phyloP scores from a whole-genome alignment of 2,113 vertebrate genomes.

The Dinomys branickii region DNA sequence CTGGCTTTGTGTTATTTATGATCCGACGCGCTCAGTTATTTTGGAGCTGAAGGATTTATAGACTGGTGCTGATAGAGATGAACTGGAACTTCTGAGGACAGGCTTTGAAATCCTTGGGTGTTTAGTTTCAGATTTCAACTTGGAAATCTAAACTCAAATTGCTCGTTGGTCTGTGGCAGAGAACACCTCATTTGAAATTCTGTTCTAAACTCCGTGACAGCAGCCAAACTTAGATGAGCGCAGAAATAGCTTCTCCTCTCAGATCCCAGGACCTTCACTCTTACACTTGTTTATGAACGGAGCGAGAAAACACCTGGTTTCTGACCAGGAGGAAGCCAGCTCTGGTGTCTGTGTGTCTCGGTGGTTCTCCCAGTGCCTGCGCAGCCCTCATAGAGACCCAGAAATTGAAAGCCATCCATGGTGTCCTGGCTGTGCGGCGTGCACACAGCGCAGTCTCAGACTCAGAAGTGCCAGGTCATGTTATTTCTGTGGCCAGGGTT shows the following conservation, averaged over 20 bases:
- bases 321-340: background rate
- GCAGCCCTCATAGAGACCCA: background rate
- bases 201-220: slow-evolving; percentile 31
- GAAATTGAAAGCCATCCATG: background rate
- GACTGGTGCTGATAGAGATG: background rate
- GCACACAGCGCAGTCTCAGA: slow-evolving; percentile 82
- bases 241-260: slow-evolving; percentile 48
- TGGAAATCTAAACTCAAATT: slow-evolving; percentile 56
- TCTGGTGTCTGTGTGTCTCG: background rate
- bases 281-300: background rate
- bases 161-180: background rate
- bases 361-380: background rate
- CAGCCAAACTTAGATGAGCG: slow-evolving; percentile 47
- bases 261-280: background rate
- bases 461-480: slow-evolving; percentile 86
- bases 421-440: slow-evolving; percentile 47
- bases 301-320: slow-evolving; percentile 40
- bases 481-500: slow-evolving; percentile 85
- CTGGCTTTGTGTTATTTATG: background rate
- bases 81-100: background rate
- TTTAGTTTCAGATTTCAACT: slow-evolving; percentile 52
- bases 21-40: background rate
- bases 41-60: slow-evolving; percentile 35
- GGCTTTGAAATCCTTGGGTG: slow-evolving; percentile 23
- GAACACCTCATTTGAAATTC: slow-evolving; percentile 64